These are phyloP conservation scores for Pangasianodon gigas DNA, from an alignment of 2,113 vertebrate species.

Conservation along the genomic window DNA sequence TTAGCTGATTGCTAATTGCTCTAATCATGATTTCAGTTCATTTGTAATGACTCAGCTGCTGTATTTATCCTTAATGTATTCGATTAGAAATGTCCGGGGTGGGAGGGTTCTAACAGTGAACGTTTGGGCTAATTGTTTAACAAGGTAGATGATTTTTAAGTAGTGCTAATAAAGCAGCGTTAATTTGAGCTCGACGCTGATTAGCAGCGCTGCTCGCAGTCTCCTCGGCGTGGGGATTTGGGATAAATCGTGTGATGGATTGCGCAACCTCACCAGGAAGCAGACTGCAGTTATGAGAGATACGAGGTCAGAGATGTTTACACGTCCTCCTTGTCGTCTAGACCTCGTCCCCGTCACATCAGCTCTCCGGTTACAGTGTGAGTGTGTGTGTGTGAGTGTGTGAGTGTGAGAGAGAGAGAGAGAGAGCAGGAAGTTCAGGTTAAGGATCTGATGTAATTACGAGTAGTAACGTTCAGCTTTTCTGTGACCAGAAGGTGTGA, in stretches of 20 bases:
- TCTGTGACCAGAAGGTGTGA: neutral
- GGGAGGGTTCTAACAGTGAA: neutral
- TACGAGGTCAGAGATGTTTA: conserved; percentile 10
- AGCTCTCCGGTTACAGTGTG: neutral
- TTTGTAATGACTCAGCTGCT: neutral
- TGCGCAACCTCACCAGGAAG: neutral
- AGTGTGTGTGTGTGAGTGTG: neutral
- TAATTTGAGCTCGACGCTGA: neutral
- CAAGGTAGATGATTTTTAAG: neutral
- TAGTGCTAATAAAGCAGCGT: neutral
- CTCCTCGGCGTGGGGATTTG: neutral
- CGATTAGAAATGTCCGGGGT: no score
- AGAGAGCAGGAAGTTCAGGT: neutral
- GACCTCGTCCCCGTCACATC: neutral
- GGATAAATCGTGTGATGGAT: neutral
- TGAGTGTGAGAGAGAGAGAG: neutral
- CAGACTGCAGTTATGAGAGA: neutral
- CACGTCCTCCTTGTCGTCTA: neutral
- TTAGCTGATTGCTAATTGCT: neutral
- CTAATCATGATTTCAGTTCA: neutral
- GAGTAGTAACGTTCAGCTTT: neutral
- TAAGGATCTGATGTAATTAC: neutral
- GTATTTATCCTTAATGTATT: no score
- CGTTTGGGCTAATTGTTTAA: neutral
- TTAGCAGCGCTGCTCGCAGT: neutral